phyloP scores from a whole-genome alignment of 2,113 vertebrate species.

The Heterochromis multidens region DNA sequence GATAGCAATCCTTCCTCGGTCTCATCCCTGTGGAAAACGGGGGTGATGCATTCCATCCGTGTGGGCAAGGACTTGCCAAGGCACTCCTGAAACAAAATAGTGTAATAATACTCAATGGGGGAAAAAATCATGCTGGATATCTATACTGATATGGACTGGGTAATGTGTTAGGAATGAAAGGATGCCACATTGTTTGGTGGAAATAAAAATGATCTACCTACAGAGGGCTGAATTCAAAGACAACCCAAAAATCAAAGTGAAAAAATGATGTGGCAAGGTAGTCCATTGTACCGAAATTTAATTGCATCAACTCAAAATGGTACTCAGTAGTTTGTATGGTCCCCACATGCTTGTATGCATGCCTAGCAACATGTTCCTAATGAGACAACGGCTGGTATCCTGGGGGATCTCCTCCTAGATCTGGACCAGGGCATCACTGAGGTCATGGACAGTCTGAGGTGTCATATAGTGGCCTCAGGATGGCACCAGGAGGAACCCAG shows the following conservation, averaged over 20 bases:
- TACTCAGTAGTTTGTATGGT: background rate
- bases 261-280: background rate
- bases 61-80: slow-evolving; percentile 43
- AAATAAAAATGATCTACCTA: background rate
- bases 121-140: background rate
- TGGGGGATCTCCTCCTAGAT: background rate
- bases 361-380: background rate
- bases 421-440: fast-evolving
- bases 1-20: slow-evolving; percentile 80
- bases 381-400: too few relatives aligned
- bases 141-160: background rate
- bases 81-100: slow-evolving; percentile 74
- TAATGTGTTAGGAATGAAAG: background rate
- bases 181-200: background rate
- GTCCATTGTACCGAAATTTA: background rate
- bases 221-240: background rate
- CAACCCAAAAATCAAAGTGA: background rate
- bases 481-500: too few relatives aligned
- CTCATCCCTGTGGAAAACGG: slow-evolving; percentile 74
- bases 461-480: background rate
- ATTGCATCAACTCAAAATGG: background rate
- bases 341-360: background rate
- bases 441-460: background rate
- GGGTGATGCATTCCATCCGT: slow-evolving; percentile 78
- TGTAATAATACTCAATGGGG: background rate